Evolutionary conservation across 37 sponge, comb jelly and placozoan species (phyloP).

Genomic region (Spongilla lacustris): DNA sequence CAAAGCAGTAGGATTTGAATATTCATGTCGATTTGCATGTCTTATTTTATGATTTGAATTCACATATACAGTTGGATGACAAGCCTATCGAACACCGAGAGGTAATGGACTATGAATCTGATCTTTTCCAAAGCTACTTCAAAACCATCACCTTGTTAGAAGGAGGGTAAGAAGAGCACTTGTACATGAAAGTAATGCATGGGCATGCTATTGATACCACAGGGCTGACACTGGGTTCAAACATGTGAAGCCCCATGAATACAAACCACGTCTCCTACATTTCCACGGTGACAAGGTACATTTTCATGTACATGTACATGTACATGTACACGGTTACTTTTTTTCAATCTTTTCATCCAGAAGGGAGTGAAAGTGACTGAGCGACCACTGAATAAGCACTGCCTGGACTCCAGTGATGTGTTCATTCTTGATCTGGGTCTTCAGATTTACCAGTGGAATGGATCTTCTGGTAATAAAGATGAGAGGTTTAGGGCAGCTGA

Average conservation of each 20-base stretch:
- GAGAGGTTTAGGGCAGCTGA: conserved; percentile 69
- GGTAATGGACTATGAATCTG: conserved; percentile 57
- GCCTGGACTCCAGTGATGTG: conserved; percentile 66
- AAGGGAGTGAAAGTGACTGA: conserved; percentile 41
- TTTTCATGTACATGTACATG: too few relatives aligned
- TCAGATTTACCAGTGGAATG: conserved; percentile 77
- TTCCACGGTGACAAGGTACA: conserved; percentile 58
- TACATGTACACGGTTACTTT: too few relatives aligned
- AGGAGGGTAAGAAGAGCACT: conserved; percentile 21
- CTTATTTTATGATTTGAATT: not conserved
- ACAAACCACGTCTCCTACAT: conserved; percentile 73
- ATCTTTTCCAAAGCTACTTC: conserved; percentile 62
- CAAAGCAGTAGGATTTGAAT: too few relatives aligned
- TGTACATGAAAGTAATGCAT: not conserved
- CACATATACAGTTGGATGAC: conserved; percentile 53
- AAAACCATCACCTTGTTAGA: conserved; percentile 10
- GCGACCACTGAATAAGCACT: conserved; percentile 35
- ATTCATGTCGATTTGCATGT: too few relatives aligned
- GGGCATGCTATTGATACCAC: too few relatives aligned
- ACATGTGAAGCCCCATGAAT: conserved; percentile 69
- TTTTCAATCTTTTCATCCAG: too few relatives aligned
- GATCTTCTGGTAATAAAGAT: conserved; percentile 68
- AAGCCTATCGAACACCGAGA: conserved; percentile 77
- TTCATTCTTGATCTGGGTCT: conserved; percentile 78
- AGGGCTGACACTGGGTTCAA: conserved; percentile 73